Percentiles rank a stretch among this genome's conserved stretches.
Conservation (phyloP, 2,113 vertebrate genomes). For the Sula dactylatra region DNA sequence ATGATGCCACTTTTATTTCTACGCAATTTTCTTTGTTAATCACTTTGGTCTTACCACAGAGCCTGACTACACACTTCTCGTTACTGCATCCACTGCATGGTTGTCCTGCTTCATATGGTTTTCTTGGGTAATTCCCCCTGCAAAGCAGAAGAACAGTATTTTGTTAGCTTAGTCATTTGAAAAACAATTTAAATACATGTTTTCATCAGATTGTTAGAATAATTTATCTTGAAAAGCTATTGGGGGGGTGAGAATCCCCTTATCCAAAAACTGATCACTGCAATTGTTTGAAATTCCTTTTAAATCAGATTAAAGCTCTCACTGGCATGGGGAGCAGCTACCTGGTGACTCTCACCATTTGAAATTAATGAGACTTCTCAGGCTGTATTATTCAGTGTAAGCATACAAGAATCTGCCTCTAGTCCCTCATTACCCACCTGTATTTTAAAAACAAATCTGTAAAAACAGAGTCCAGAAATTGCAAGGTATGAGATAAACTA, state of each 20-base stretch:
- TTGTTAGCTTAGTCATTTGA: not conserved
- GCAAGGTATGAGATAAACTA: not conserved
- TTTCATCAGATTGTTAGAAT: not conserved
- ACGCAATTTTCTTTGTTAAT: not conserved
- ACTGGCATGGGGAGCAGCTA: not conserved
- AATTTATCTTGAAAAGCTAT: not conserved
- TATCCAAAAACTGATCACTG: not conserved
- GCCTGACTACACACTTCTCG: slow-evolving; percentile 56
- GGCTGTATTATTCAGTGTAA: not conserved
- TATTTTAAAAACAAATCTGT: not conserved
- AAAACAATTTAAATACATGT: not conserved
- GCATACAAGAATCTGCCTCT: not conserved
- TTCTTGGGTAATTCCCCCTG: slow-evolving; percentile 71
- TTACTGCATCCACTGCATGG: slow-evolving; percentile 63
- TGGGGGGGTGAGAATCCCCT: not conserved
- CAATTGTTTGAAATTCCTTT: not conserved
- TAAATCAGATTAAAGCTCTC: not conserved
- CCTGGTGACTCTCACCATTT: not conserved
- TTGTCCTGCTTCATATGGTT: slow-evolving; percentile 62
- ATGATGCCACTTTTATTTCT: not conserved
- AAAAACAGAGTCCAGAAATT: not conserved
- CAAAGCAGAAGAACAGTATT: not conserved
- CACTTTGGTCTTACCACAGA: slow-evolving; percentile 70
- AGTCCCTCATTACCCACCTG: not conserved
- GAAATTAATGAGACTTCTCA: not conserved